phyloP scores from a whole-genome alignment of 2,797 vertebrate genomes.

The Anisognathus igniventris region DNA sequence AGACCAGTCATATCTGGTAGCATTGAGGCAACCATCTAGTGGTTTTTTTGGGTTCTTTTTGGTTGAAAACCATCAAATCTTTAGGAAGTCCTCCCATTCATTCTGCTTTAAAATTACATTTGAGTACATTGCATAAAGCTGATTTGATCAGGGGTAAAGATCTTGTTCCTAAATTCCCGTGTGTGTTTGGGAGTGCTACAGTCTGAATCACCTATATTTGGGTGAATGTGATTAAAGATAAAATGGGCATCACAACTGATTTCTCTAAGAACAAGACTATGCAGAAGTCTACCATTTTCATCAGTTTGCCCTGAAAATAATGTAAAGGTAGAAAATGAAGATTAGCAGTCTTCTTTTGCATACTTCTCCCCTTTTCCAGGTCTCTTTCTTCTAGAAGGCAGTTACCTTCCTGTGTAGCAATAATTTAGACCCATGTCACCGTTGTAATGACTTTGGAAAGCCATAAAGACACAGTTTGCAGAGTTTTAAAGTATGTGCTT shows the following conservation, averaged over 20 bases:
- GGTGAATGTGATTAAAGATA: not conserved
- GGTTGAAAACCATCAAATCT: not conserved
- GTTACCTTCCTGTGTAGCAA: not conserved
- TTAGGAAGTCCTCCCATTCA: not conserved
- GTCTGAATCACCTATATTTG: not conserved
- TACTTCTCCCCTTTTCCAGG: not conserved
- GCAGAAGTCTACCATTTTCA: not conserved
- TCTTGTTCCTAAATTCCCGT: not conserved
- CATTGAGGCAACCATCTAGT: not conserved
- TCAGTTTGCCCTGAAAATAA: not conserved
- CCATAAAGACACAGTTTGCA: conserved; percentile 56
- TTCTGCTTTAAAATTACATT: not conserved
- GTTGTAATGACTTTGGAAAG: conserved; percentile 24
- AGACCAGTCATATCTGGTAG: not conserved
- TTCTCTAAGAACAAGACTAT: not conserved
- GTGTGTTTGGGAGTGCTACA: not conserved
- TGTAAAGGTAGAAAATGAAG: not conserved
- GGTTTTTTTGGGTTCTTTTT: not conserved
- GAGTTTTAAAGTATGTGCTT: conserved; percentile 57
- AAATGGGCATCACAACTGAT: not conserved
- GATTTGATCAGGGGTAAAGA: not conserved
- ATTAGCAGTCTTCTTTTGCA: not conserved
- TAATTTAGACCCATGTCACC: conserved; percentile 38
- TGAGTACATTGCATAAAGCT: not conserved
- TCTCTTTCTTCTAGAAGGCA: not conserved